Evolutionary conservation across 2,797 vertebrate species (phyloP), one percentile per base, ranked within the genome.

Genomic region (Craterocephalus amniculus): DNA sequence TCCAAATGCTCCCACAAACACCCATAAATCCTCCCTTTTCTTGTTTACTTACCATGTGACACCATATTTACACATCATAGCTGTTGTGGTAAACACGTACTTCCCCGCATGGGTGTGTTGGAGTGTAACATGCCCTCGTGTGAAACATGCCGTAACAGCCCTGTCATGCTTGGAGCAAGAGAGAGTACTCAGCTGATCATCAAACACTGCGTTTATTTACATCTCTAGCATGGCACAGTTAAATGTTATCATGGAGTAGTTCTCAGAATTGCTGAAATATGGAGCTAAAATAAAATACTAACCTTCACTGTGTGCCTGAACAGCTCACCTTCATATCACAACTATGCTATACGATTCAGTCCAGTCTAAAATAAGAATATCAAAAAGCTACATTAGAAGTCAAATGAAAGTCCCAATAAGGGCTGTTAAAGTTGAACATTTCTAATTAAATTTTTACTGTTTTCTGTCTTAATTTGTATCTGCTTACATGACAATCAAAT

Each of bases 1-100:
- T 72, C 71, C 59, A 89, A 88, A 91, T 67, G 82, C 27, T 27
- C 48, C n/a, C 48, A 79, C 78, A 78, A 79, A 84, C 79, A 84
- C 51, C 11, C 2, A 58, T 83, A 34, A 74, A 82, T 79, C 81
- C 38, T 62, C 34, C 62, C 32, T 3, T 27, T 31, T 71, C 63
- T 73, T 88, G 83, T 89, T 90, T 85, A 90, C 71, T 62, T 52
- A 56, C 29, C 29, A 18, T 29, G 13, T 40, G 55, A 80, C 34
- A 49, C 32, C 13, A 4, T 78, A 80, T 86, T 85, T 87, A 90
- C 11, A 79, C 52, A 67, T 26, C 24, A 52, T 49, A 68, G 68
- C 38, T 68, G 48, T 7, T 16, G 24, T 22, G 16, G 61, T 77
- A 86, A 85, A 84, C 67, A 83, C 35, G 24, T 0, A 69, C 48